Evolutionary conservation across 1,140 invertebrate species (phyloP), one percentile per base, ranked within the genome.

Genomic region (Holcopasites calliopsidis): DNA sequence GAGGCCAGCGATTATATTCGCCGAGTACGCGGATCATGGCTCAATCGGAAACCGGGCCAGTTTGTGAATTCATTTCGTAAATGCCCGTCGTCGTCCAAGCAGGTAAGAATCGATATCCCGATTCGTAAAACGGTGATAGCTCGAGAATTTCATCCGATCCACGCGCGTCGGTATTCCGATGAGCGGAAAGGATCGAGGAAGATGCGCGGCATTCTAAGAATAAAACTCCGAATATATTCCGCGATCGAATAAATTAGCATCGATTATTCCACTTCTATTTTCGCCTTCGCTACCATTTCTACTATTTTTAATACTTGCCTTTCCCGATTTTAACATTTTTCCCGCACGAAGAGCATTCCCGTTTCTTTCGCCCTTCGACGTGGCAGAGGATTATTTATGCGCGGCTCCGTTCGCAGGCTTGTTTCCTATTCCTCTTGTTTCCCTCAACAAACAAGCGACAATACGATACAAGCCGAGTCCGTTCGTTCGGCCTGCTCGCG

Each of bases 401-500:
- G 52, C 38, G 42, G 64, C n/a, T 68, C 64, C 52, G 35, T 50
- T 40, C 18, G 18, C 44, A 5, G 23, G 44, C 23, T 13, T 21
- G 28, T 55, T 44, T 65, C 64, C 52, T 58, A 75, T 75, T 69
- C 54, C 42, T 69, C 72, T 69, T 69, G 64, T 75, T 69, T 58
- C 64, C 52, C 23, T 8, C 72, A 75, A 75, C 72, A 75, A 75
- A 75, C 72, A 69, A 75, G 72, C 72, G 64, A 75, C 72, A 75
- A 75, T 75, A 49, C 72, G 54, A 31, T 69, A 75, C 72, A 75
- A 74, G 58, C 72, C 71, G 38, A 11, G 64, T 44, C 33, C n/a
- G 28, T 58, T 47, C 62, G 52, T 4, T 35, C 13, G 21, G 13
- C 26, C 72, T n/a, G n/a, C n/a, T 68, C 52, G 50, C 57, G 52